Evolutionary conservation across 2,797 vertebrate species (phyloP), one percentile per base, ranked within the genome.

Genomic region (Acipenser oxyrinchus): DNA sequence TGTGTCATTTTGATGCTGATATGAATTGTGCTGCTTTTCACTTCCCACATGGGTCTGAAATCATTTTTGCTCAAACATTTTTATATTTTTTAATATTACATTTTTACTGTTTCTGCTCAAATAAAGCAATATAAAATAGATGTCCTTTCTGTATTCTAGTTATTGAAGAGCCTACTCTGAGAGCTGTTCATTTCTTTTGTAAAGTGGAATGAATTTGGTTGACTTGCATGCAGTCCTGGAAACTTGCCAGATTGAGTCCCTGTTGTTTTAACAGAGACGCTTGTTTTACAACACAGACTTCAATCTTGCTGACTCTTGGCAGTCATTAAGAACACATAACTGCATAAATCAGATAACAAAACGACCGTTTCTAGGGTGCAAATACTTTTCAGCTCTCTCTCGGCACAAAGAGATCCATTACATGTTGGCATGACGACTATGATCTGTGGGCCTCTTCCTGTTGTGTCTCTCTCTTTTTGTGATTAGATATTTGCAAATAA

Each of bases 231-330:
- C 23, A 37, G 23, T 37, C 23, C 23, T 37, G 23, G 2, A 71
- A 67, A 67, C 72, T 71, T 78, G 74, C 75, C 79, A 82, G 78
- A 69, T 78, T 70, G 66, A 75, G 82, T 37, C 23, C 23, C 23
- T 2, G 23, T 85, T 87, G 81, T 70, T 86, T 86, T 83, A 84
- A 72, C 76, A 67, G 71, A 88, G 79, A 75, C 74, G 71, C 78
- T 70, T 72, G 80, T 78, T 84, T 82, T 76, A 63, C 72, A 74
- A 63, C 71, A 71, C 73, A 79, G 78, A 83, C 88, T 82, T 70
- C 64, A 72, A 86, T 84, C 79, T 79, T 75, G 81, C 85, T 87
- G 86, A 86, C 83, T 87, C 69, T 75, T 78, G 75, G 77, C 73
- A 82, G 74, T 79, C 71, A 68, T 64, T 79, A 70, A 75, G 74